phyloP scores from a whole-genome alignment of 1,140 invertebrate species.

The Micrasema minimum region DNA sequence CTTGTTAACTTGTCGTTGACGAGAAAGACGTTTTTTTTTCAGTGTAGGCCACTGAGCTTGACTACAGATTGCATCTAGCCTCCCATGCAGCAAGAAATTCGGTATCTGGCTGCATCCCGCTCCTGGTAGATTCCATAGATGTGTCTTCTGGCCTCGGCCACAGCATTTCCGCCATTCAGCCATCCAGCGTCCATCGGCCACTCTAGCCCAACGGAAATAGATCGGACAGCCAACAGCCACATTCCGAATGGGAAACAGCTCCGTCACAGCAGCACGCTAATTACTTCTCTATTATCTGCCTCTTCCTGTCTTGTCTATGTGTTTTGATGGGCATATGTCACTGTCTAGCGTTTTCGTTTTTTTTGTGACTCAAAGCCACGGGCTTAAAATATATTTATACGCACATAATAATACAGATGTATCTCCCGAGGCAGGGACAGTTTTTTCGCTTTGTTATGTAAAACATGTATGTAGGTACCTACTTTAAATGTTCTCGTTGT shows the following conservation, averaged over 20 bases:
- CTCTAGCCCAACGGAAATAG: slow-evolving; percentile 22
- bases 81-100: not conserved
- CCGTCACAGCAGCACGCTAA: slow-evolving; percentile 28
- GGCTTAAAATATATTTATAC: slow-evolving; percentile 7
- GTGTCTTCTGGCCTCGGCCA: not conserved
- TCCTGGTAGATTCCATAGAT: too few relatives aligned
- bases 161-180: not conserved
- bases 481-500: too few relatives aligned
- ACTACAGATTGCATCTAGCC: too few relatives aligned
- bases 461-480: too few relatives aligned
- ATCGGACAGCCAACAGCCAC: slow-evolving; percentile 31
- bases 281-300: slow-evolving; percentile 29
- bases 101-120: not conserved
- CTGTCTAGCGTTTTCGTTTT: slow-evolving; percentile 9
- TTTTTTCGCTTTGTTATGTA: too few relatives aligned
- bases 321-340: slow-evolving; percentile 32
- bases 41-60: too few relatives aligned
- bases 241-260: slow-evolving; percentile 30
- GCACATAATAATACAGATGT: too few relatives aligned
- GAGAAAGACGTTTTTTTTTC: too few relatives aligned
- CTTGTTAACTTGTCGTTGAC: too few relatives aligned
- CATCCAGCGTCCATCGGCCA: slow-evolving; percentile 2
- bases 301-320: slow-evolving; percentile 27
- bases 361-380: slow-evolving; percentile 13
- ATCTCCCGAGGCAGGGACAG: too few relatives aligned